A percentile compares a stretch with the other conserved stretches of the same genome.
Conservation (phyloP, 1,140 invertebrate species). For the Dolichoris vasculosae region DNA sequence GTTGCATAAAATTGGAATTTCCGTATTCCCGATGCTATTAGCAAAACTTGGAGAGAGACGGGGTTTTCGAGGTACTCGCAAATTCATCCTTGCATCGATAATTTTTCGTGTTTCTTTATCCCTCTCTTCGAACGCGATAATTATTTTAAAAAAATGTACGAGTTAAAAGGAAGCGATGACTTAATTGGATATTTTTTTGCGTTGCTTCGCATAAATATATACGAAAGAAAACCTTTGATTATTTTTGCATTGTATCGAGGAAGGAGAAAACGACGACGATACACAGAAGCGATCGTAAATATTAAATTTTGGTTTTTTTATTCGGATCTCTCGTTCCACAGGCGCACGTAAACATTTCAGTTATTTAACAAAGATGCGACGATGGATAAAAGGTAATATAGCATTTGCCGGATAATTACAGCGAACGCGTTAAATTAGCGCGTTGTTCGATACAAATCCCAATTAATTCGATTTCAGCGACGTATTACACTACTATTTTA, state of each 20-base stretch:
- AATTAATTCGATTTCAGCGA: conserved; percentile 7
- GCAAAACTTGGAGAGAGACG: too few relatives aligned
- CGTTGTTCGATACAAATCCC: background rate
- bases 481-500: background rate
- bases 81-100: background rate
- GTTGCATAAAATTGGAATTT: too few relatives aligned
- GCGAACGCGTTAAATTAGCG: background rate
- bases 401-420: background rate
- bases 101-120: background rate
- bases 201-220: background rate
- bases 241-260: background rate
- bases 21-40: too few relatives aligned
- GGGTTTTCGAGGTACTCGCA: background rate
- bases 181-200: background rate
- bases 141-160: background rate
- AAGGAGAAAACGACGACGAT: background rate
- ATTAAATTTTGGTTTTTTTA: background rate
- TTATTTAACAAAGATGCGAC: background rate
- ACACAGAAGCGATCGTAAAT: background rate
- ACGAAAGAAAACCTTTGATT: background rate
- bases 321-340: background rate
- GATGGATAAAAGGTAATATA: background rate
- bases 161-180: background rate
- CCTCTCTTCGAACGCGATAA: background rate
- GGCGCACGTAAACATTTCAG: background rate